These are phyloP conservation scores for Drosophila hamatofila DNA, from an alignment of 2,888 invertebrate genomes.

Conservation along the genomic window DNA sequence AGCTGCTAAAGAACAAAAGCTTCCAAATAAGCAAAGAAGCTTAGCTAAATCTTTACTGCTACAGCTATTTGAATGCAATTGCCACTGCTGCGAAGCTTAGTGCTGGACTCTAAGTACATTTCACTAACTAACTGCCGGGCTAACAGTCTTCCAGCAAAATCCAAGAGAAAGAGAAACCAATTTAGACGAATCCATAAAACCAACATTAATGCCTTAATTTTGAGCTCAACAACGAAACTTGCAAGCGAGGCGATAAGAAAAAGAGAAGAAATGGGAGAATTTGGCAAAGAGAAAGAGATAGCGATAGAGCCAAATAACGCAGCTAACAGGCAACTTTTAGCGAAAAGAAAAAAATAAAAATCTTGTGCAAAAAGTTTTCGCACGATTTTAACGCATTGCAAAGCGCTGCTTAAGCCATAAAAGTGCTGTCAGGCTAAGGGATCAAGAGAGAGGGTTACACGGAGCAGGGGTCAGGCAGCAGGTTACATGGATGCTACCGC, in stretches of 20 bases:
- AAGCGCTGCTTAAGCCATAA: slow-evolving; percentile 67
- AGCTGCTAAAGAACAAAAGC: slow-evolving; percentile 28
- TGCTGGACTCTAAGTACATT: slow-evolving; percentile 54
- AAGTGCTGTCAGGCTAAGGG: slow-evolving; percentile 28
- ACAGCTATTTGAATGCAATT: slow-evolving; percentile 64
- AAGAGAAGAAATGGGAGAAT: not conserved
- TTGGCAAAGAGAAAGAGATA: not conserved
- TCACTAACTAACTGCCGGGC: slow-evolving; percentile 24
- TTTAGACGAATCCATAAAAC: slow-evolving; percentile 70
- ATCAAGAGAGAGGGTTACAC: not conserved
- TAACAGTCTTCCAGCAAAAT: slow-evolving; percentile 18
- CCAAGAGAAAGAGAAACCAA: slow-evolving; percentile 60
- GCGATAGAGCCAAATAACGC: slow-evolving; percentile 6
- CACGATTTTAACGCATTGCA: slow-evolving; percentile 67
- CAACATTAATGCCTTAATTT: slow-evolving; percentile 78
- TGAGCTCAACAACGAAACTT: slow-evolving; percentile 67
- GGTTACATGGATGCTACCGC: slow-evolving; percentile 40
- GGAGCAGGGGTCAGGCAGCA: slow-evolving; percentile 1
- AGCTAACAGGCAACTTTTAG: slow-evolving; percentile 43
- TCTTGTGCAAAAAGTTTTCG: slow-evolving; percentile 65
- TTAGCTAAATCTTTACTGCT: slow-evolving; percentile 54
- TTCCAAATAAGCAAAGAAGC: slow-evolving; percentile 19
- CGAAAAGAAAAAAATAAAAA: slow-evolving; percentile 44
- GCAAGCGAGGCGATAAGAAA: slow-evolving; percentile 23
- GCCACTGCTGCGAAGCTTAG: slow-evolving; percentile 30